phyloP scores from a whole-genome alignment of 1,140 invertebrate genomes.

The Nixonia krombeini region DNA sequence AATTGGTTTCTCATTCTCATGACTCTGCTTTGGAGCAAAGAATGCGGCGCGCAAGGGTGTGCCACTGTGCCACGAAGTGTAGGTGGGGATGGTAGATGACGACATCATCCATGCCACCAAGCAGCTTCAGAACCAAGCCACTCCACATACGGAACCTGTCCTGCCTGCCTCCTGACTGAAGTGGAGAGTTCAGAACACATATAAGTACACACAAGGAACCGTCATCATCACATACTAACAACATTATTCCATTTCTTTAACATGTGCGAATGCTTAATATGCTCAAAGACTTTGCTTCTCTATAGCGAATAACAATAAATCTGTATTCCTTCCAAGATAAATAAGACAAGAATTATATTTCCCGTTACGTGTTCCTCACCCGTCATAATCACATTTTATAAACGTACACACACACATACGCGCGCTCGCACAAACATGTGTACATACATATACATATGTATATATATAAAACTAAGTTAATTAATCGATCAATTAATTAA shows the following conservation, averaged over 20 bases:
- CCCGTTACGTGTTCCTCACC: conserved; percentile 55
- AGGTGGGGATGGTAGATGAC: conserved; percentile 71
- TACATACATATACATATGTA: too few species aligned
- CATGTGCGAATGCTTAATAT: conserved; percentile 54
- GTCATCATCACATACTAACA: conserved; percentile 63
- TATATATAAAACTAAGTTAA: too few species aligned
- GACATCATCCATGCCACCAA: conserved; percentile 71
- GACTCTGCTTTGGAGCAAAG: conserved; percentile 73
- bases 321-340: conserved; percentile 36
- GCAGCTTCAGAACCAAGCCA: conserved; percentile 70
- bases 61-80: conserved; percentile 71
- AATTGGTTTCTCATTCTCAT: conserved; percentile 70
- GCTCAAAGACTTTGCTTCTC: conserved; percentile 42
- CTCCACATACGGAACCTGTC: conserved; percentile 71
- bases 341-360: conserved; percentile 31
- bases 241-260: conserved; percentile 60
- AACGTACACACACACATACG: neutral
- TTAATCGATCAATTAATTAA: conserved; percentile 23
- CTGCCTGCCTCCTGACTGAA: conserved; percentile 73
- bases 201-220: conserved; percentile 65
- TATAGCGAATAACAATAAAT: conserved; percentile 32
- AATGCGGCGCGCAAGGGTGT: conserved; percentile 72
- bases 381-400: conserved; percentile 42
- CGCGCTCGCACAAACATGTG: too few species aligned
- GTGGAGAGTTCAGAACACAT: conserved; percentile 72